These are phyloP conservation scores for Cynoglossus semilaevis DNA, from an alignment of 2,113 vertebrate genomes.

Conservation along the genomic window DNA sequence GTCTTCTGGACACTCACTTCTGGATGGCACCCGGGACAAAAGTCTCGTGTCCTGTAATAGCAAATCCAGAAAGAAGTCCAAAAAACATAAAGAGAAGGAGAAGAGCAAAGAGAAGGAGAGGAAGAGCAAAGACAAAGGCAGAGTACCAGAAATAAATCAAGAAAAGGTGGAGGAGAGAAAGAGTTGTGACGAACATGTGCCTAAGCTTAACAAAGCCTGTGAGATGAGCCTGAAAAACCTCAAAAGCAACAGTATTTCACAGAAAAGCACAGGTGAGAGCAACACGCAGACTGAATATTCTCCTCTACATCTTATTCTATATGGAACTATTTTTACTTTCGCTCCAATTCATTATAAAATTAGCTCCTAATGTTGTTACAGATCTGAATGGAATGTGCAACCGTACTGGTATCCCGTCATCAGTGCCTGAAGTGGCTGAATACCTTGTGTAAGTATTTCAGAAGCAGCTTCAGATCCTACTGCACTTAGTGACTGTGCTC, in stretches of 20 bases:
- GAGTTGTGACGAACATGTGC: constrained; percentile 49
- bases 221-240: constrained; percentile 66
- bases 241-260: constrained; percentile 70
- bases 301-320: neutral
- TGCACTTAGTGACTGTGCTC: neutral
- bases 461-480: neutral
- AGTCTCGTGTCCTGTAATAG: constrained; percentile 66
- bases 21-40: constrained; percentile 53
- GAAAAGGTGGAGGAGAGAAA: constrained; percentile 61
- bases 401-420: constrained; percentile 81
- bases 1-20: constrained; percentile 48
- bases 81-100: constrained; percentile 94
- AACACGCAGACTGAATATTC: neutral
- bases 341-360: neutral
- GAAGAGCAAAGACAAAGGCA: constrained; percentile 23
- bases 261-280: constrained; percentile 79
- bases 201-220: constrained; percentile 68
- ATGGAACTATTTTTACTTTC: constrained; percentile 2
- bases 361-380: constrained; percentile 45
- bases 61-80: constrained; percentile 89
- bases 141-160: constrained; percentile 29
- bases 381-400: constrained; percentile 84
- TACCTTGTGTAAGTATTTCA: constrained; percentile 89
- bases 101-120: constrained; percentile 78
- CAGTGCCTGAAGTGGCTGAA: constrained; percentile 86